Base-by-base conservation (phyloP, 1,140 invertebrate genomes). In the Protaetia brevitarsis region DNA sequence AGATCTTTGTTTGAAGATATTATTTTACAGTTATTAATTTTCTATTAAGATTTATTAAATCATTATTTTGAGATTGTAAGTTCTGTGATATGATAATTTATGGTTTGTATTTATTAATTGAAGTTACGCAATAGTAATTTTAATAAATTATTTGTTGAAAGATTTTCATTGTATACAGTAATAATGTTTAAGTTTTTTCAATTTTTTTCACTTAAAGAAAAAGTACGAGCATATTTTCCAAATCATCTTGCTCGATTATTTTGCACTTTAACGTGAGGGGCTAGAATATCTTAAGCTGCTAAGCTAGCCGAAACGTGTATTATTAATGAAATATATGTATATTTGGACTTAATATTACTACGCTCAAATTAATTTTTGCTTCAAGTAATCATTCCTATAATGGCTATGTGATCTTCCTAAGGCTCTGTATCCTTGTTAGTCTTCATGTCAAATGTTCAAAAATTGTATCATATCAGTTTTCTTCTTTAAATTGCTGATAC, bases 1-100 rank as follows among this genome's bases (percentile, higher is more conserved):
- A n/a, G n/a, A n/a, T n/a, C n/a, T n/a, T n/a, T n/a, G n/a, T n/a
- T n/a, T n/a, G n/a, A n/a, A n/a, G n/a, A n/a, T n/a, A n/a, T n/a
- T n/a, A n/a, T n/a, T n/a, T n/a, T n/a, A n/a, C n/a, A 37, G 16
- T 37, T 37, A 37, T 37, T 13, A 37, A 37, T 13, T 11, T 13
- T 16, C 3, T 37, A 37, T 10, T 37, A 13, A 7, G 16, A 37
- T 0, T 37, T 3, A n/a, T 36, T 36, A 10, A 13, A 4, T 37
- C n/a, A 37, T 37, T 37, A 37, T 23, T 51, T 26, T 23, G 41
- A 23, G 41, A 51, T 51, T 51, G 26, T 51, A 10, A 23, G 21
- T 51, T 23, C 41, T 51, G 41, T 51, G 41, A 51, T 51, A 51
- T 51, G 21, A 7, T 45, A 45, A 51, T 8, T 51, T n/a, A n/a